phyloP scores from a whole-genome alignment of 2,113 vertebrate genomes.

The Petrocephalus zakoni region DNA sequence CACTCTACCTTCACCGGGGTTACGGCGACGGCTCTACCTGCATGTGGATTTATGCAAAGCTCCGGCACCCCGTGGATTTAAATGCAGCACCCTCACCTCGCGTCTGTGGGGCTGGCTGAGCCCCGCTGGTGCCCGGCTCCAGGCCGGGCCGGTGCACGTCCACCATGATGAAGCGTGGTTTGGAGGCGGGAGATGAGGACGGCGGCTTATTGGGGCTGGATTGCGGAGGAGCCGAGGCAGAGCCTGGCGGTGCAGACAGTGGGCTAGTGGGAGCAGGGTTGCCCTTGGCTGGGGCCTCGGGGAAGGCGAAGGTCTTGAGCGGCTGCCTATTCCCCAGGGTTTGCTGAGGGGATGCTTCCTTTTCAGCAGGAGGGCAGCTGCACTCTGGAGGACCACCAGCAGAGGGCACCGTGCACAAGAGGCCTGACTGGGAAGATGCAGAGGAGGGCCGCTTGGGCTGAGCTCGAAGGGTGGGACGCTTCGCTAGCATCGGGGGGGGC shows the following conservation, averaged over 20 bases:
- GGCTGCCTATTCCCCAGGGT: conserved; percentile 57
- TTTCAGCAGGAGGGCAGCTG: conserved; percentile 45
- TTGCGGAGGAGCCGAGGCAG: conserved; percentile 38
- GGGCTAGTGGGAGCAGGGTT: conserved; percentile 27
- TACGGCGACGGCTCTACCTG: background rate
- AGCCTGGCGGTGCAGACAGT: conserved; percentile 32
- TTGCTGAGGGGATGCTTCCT: conserved; percentile 50
- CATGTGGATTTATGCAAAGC: background rate
- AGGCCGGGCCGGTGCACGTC: conserved; percentile 77
- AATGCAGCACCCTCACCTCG: conserved; percentile 61
- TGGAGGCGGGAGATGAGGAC: conserved; percentile 45
- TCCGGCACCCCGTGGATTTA: background rate
- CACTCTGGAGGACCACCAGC: conserved; percentile 53
- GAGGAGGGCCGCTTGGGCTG: conserved; percentile 60
- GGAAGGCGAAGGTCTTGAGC: background rate
- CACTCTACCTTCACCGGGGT: background rate
- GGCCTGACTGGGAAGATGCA: conserved; percentile 58
- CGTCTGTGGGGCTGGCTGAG: conserved; percentile 68
- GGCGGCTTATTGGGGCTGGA: conserved; percentile 44
- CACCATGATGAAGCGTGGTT: conserved; percentile 68
- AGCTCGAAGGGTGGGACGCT: conserved; percentile 36
- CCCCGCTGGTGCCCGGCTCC: conserved; percentile 70
- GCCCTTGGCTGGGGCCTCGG: conserved; percentile 9
- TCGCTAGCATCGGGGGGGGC: conserved; percentile 38
- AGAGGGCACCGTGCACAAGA: conserved; percentile 62